Percentiles rank a stretch among this genome's conserved stretches.
Conservation (phyloP, 1,140 invertebrate genomes). For the Drosophila parvula region DNA sequence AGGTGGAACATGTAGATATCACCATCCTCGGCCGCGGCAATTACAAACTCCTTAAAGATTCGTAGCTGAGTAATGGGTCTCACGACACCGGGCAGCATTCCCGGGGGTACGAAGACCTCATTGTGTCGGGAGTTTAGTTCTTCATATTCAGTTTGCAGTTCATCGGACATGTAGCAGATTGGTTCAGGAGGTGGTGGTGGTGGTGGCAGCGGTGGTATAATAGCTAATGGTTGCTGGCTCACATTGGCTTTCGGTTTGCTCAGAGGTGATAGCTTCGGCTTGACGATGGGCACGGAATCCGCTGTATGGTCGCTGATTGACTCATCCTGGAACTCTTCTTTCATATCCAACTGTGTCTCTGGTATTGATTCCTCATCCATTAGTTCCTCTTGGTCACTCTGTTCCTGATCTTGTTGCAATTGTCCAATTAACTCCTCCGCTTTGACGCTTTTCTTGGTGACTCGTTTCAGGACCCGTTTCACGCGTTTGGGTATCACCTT, state of each 20-base stretch:
- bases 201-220: conserved; percentile 63
- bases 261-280: conserved; percentile 17
- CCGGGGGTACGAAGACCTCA: conserved; percentile 38
- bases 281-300: background rate
- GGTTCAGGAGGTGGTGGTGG: conserved; percentile 61
- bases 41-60: conserved; percentile 55
- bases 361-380: background rate
- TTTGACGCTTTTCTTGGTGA: background rate
- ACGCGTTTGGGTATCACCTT: conserved; percentile 32
- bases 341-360: background rate
- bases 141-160: conserved; percentile 10
- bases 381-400: background rate
- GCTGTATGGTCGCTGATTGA: background rate
- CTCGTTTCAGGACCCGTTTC: background rate
- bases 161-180: conserved; percentile 37
- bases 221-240: conserved; percentile 35
- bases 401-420: background rate
- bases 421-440: background rate
- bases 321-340: conserved; percentile 1
- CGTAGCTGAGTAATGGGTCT: conserved; percentile 74
- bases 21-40: conserved; percentile 86
- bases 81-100: conserved; percentile 48
- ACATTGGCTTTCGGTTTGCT: conserved; percentile 22
- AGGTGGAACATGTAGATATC: conserved; percentile 85
- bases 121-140: conserved; percentile 5